Evolutionary conservation across 2,888 invertebrate genomes (phyloP).

Genomic region (Erynnis tages): DNA sequence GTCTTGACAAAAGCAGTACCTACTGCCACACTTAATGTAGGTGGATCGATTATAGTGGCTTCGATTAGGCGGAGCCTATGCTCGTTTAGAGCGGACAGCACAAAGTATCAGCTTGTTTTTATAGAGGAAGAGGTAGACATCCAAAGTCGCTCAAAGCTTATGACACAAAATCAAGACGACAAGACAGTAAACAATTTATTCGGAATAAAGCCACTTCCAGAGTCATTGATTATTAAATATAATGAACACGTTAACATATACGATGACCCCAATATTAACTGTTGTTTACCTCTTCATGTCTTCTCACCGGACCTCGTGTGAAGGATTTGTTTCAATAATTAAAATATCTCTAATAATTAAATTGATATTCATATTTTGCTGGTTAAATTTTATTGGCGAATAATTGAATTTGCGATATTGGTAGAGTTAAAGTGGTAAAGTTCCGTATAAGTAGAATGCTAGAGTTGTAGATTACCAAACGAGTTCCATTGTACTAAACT

Average conservation of each 20-base stretch:
- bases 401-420: background rate
- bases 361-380: conserved; percentile 8
- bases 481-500: too few species aligned
- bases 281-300: conserved; percentile 37
- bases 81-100: too few species aligned
- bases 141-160: background rate
- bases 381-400: background rate
- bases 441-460: too few species aligned
- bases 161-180: background rate
- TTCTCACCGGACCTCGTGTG: conserved; percentile 32
- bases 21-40: too few species aligned
- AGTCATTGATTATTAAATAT: conserved; percentile 26
- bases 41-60: too few species aligned
- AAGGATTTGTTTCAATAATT: conserved; percentile 27
- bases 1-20: too few species aligned
- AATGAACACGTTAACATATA: conserved; percentile 39
- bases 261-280: conserved; percentile 55
- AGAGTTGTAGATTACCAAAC: too few species aligned
- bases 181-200: conserved; percentile 9
- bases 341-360: conserved; percentile 20
- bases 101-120: background rate
- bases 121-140: background rate
- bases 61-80: too few species aligned
- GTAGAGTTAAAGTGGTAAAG: too few species aligned
- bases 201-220: conserved; percentile 16